Evolutionary conservation across 2,113 vertebrate genomes (phyloP).

Genomic region (Phaetusa simplex): DNA sequence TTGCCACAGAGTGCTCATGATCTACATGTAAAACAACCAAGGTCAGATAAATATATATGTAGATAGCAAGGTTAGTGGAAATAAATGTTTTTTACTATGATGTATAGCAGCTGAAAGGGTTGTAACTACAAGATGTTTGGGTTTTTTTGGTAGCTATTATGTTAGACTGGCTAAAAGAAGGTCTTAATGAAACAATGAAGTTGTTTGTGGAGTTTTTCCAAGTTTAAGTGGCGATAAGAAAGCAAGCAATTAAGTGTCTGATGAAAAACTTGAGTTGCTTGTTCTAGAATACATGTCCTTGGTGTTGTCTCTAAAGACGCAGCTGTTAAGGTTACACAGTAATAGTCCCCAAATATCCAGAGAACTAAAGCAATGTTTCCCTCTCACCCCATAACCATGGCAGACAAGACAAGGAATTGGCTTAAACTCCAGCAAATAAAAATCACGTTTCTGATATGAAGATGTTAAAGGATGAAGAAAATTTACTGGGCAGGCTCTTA

Average conservation of each 20-base stretch:
- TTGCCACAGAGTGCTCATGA: neutral
- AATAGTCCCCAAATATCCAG: neutral
- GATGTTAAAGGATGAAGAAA: neutral
- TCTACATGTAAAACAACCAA: neutral
- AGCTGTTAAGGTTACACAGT: neutral
- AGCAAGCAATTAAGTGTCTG: neutral
- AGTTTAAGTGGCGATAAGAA: neutral
- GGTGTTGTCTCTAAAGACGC: neutral
- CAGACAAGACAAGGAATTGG: neutral
- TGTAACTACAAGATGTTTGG: neutral
- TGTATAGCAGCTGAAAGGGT: neutral
- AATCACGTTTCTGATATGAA: neutral
- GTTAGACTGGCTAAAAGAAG: neutral
- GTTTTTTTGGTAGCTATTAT: neutral
- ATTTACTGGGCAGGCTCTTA: neutral
- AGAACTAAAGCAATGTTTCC: neutral
- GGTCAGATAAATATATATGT: neutral
- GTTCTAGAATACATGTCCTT: neutral
- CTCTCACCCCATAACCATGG: neutral
- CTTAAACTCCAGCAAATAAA: neutral
- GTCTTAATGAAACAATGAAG: neutral
- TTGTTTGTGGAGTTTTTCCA: neutral
- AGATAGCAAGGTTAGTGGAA: neutral
- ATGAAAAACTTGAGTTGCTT: neutral
- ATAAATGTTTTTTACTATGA: neutral